These are phyloP conservation scores for Pollenia angustigena DNA, from an alignment of 2,888 invertebrate genomes.

Conservation along the genomic window DNA sequence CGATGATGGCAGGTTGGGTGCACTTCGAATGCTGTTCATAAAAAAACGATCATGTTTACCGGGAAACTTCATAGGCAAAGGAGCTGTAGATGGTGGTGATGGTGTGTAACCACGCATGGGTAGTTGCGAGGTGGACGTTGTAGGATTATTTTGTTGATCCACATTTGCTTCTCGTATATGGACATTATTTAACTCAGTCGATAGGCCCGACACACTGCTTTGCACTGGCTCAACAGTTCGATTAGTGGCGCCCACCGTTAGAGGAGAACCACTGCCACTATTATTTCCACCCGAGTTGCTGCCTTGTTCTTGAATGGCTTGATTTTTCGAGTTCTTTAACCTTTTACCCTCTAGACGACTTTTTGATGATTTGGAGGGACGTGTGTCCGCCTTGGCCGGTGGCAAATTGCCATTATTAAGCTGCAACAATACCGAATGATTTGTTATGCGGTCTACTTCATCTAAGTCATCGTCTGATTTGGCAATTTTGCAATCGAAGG, in stretches of 20 bases:
- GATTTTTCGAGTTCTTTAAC: conserved; percentile 83
- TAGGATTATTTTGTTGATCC: conserved; percentile 83
- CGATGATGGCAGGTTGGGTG: conserved; percentile 90
- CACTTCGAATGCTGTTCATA: conserved; percentile 92
- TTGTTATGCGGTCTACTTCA: conserved; percentile 92
- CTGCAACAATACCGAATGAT: conserved; percentile 90
- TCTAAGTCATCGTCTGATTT: conserved; percentile 92
- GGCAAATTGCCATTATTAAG: conserved; percentile 82
- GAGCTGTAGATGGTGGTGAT: conserved; percentile 93
- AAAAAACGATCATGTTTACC: conserved; percentile 86
- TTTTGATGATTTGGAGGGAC: conserved; percentile 77
- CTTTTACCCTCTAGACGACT: conserved; percentile 82
- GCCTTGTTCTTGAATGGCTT: conserved; percentile 81
- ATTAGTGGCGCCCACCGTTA: conserved; percentile 63
- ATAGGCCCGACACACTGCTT: conserved; percentile 76
- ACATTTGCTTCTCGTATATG: conserved; percentile 84
- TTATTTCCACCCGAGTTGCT: conserved; percentile 75
- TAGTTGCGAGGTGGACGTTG: conserved; percentile 86
- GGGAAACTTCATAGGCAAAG: conserved; percentile 92
- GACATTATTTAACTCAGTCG: conserved; percentile 87
- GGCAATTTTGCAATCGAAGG: conserved; percentile 94
- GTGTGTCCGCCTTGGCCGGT: conserved; percentile 83
- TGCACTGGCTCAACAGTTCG: conserved; percentile 72
- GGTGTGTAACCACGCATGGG: conserved; percentile 90
- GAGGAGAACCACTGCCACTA: conserved; percentile 73